Conservation (phyloP, 2,888 invertebrate species). For the Ornithoptera priamus region DNA sequence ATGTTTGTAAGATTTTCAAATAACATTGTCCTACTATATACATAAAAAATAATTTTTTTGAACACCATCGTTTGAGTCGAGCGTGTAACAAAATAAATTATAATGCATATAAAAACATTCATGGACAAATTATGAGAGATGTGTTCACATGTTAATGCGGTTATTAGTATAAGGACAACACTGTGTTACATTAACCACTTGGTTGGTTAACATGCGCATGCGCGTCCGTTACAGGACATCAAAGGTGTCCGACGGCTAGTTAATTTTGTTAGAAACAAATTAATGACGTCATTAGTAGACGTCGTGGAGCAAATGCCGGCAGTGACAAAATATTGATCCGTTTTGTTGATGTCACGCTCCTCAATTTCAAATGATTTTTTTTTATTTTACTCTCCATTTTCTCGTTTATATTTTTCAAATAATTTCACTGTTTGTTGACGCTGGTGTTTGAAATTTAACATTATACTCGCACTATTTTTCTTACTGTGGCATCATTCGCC, state of each 20-base stretch:
- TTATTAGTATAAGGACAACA: slow-evolving; percentile 35
- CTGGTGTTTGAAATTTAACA: no score
- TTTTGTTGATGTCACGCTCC: slow-evolving; percentile 26
- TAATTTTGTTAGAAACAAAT: slow-evolving; percentile 73
- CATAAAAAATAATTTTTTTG: neutral
- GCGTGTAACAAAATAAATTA: neutral
- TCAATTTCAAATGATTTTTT: no score
- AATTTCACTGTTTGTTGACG: no score
- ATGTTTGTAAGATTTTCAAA: no score
- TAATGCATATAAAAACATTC: neutral
- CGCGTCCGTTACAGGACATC: slow-evolving; percentile 59
- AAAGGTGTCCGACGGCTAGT: slow-evolving; percentile 58
- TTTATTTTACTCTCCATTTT: no score
- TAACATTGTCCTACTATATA: no score
- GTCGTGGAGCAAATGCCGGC: slow-evolving; percentile 66
- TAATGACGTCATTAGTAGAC: slow-evolving; percentile 73
- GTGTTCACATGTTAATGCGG: slow-evolving; percentile 46
- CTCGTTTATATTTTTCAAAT: no score
- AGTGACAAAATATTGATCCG: slow-evolving; percentile 80
- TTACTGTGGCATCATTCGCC: no score
- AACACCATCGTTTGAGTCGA: neutral
- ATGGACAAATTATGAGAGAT: slow-evolving; percentile 37
- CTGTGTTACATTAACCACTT: slow-evolving; percentile 48
- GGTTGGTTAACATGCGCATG: slow-evolving; percentile 39
- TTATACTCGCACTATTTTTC: no score